These are phyloP conservation scores for Nomada ferruginata DNA, from an alignment of 2,888 invertebrate genomes.

Conservation along the genomic window DNA sequence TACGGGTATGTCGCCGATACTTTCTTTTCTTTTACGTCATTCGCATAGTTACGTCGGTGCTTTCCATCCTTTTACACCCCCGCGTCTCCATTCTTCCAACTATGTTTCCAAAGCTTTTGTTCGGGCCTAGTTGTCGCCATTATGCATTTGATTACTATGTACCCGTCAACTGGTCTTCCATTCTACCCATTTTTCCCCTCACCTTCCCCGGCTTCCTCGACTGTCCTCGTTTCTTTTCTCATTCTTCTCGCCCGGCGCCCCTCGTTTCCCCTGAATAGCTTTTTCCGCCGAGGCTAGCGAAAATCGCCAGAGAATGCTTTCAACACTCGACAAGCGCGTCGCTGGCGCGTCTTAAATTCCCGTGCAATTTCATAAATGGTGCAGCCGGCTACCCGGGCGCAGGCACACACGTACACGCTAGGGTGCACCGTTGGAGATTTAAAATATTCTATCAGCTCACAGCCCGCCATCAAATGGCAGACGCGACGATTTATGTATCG, in stretches of 20 bases:
- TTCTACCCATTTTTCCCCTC: not conserved
- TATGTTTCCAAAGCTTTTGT: not conserved
- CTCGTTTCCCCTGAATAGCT: not conserved
- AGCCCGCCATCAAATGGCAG: not conserved
- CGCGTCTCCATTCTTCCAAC: not conserved
- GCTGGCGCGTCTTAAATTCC: too few species aligned
- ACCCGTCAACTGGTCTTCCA: not conserved
- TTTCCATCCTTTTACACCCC: too few species aligned
- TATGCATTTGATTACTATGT: conserved; percentile 7
- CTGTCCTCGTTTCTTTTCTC: not conserved
- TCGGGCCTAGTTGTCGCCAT: not conserved
- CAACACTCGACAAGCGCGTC: not conserved
- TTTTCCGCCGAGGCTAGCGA: not conserved
- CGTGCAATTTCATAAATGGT: too few species aligned
- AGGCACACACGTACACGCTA: too few species aligned
- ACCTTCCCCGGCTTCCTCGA: not conserved
- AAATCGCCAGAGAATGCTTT: not conserved
- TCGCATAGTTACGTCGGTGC: not conserved
- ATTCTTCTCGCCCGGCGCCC: not conserved
- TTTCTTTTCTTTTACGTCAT: not conserved
- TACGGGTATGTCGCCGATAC: too few species aligned
- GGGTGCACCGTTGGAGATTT: too few species aligned
- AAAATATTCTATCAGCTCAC: too few species aligned
- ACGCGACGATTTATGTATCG: not conserved
- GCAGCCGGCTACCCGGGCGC: too few species aligned